Evolutionary conservation across 2,113 vertebrate genomes (phyloP).

Genomic region (Eonycteris spelaea): DNA sequence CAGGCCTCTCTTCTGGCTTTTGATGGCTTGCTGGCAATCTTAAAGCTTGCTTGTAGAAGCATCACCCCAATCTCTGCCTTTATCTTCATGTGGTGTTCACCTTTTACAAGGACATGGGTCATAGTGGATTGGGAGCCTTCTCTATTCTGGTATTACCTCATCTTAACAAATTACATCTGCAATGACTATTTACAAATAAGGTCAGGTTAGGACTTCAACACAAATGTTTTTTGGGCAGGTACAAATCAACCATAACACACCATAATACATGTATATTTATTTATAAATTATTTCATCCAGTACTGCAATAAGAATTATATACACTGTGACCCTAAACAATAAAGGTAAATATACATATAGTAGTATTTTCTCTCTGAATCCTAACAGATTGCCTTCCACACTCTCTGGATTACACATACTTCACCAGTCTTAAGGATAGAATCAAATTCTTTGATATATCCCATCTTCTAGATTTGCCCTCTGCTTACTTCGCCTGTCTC

Average conservation of each 20-base stretch:
- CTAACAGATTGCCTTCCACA: background rate
- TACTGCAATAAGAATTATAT: background rate
- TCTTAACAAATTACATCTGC: background rate
- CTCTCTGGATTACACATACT: background rate
- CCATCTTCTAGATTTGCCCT: background rate
- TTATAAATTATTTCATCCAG: background rate
- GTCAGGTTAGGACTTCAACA: background rate
- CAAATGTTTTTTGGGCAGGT: background rate
- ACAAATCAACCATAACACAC: background rate
- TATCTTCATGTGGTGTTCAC: background rate
- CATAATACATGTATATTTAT: background rate
- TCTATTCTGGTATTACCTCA: background rate
- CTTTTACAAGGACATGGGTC: background rate
- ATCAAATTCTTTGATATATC: background rate
- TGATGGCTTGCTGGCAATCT: background rate
- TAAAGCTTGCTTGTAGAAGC: background rate
- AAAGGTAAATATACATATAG: background rate
- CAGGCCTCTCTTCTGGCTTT: background rate
- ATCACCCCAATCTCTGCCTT: background rate
- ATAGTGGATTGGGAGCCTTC: background rate
- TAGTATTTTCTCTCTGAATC: constrained; percentile 1
- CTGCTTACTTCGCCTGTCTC: background rate
- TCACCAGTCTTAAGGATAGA: background rate
- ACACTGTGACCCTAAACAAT: background rate
- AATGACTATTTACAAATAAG: constrained; percentile 19